These are phyloP conservation scores for Poeciliopsis paucimaculata DNA, from an alignment of 2,797 vertebrate species.

Conservation along the genomic window DNA sequence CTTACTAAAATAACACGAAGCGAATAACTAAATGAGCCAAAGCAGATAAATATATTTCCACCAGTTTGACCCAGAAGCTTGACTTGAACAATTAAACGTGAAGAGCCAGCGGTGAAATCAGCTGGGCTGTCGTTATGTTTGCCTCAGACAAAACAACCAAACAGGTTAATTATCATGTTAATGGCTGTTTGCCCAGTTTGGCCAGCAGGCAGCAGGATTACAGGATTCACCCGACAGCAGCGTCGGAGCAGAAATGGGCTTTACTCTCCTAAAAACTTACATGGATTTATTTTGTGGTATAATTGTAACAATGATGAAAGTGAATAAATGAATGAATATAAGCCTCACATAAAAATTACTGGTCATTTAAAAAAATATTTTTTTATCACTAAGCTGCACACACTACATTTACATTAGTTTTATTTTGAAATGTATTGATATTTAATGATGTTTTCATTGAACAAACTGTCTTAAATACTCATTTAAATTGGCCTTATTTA, in stretches of 20 bases:
- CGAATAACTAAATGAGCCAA: background rate
- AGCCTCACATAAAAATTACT: too few relatives aligned
- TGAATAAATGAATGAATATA: too few relatives aligned
- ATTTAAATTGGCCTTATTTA: too few relatives aligned
- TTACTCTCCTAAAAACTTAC: background rate
- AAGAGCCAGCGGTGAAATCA: background rate
- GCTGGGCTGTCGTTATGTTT: background rate
- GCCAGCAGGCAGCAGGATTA: background rate
- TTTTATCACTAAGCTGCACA: too few relatives aligned
- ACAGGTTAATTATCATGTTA: background rate
- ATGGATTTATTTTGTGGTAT: background rate
- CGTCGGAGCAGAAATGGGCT: background rate
- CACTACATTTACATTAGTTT: too few relatives aligned
- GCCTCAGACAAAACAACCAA: background rate
- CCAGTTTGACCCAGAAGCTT: background rate
- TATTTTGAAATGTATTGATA: too few relatives aligned
- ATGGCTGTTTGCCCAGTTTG: background rate
- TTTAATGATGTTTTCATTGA: too few relatives aligned
- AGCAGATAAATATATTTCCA: background rate
- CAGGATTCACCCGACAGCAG: background rate
- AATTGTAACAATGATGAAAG: too few relatives aligned
- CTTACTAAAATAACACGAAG: background rate
- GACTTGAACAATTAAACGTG: background rate
- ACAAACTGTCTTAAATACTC: too few relatives aligned
- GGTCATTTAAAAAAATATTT: fast-evolving